Base-by-base conservation (phyloP, 2,797 vertebrate genomes). In the Anguilla anguilla region DNA sequence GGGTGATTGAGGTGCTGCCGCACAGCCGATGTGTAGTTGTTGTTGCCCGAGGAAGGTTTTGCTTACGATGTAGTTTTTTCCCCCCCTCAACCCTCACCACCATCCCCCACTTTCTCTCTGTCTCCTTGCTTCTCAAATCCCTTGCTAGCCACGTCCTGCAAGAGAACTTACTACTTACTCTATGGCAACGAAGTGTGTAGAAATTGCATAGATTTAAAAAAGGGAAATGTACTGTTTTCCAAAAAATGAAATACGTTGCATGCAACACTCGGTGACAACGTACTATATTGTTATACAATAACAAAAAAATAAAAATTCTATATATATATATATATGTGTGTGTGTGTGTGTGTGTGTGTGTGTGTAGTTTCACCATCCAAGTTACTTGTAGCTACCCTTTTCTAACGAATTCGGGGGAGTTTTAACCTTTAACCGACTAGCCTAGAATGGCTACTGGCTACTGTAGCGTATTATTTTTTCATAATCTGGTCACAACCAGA, bases 31-130 rank as follows among this genome's bases (percentile, higher is more conserved):
- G 77, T 87, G 86, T 91, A 79, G 90, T 83, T 90, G 89, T 88
- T 87, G 87, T 87, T 89, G 89, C 89, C 86, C 87, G 39, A 86
- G 79, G 86, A 85, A 85, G 84, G 69, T 90, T 89, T 89, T 90
- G 89, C 64, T 90, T 87, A 88, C 89, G 88, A 85, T 77, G 89
- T 89, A 81, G 61, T 89, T 89, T 89, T 90, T 43, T 51, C 86
- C 64, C 64, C 13, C 10, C 55, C 31, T 55, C 85, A 46, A 61
- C 51, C 86, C 64, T 67, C 13, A 6, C 55, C 49, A 67, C 85
- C 49, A 31, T 55, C 51, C 87, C 61, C 85, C 72, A 84, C 53
- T 64, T 85, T 59, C 31, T 22, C 79, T 87, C 84, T 59, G 25
- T 82, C 79, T 82, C 79, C 46, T 82, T 82, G 19, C 79, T 51